phyloP scores from a whole-genome alignment of 2,113 vertebrate genomes.

The Micromys minutus region DNA sequence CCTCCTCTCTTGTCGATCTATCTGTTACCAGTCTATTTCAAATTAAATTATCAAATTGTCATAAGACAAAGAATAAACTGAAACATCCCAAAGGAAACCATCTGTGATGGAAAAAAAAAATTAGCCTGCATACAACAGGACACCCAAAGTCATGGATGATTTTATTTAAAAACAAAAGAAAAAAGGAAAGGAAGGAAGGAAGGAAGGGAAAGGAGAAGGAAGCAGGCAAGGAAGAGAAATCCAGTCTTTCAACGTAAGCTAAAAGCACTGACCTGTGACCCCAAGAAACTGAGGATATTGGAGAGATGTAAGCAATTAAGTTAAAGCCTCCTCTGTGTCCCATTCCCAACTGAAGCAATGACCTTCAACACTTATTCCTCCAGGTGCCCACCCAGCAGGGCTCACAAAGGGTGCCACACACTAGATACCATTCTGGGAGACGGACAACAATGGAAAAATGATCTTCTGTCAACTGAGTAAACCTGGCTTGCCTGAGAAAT shows the following conservation, averaged over 20 bases:
- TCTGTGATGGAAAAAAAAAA: background rate
- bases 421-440: background rate
- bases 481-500: slow-evolving; percentile 1
- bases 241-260: background rate
- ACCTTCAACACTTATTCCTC: background rate
- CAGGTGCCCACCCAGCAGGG: background rate
- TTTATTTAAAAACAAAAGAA: background rate
- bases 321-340: background rate
- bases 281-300: background rate
- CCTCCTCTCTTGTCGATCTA: background rate
- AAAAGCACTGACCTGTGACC: background rate
- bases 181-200: background rate
- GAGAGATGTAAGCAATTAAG: background rate
- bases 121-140: background rate
- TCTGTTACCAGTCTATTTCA: background rate
- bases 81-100: background rate
- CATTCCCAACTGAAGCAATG: background rate
- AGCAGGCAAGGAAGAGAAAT: background rate
- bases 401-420: background rate
- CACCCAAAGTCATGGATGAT: background rate
- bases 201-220: rapidly evolving
- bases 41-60: background rate
- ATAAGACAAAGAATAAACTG: background rate
- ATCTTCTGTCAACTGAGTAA: background rate
- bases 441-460: background rate